These are phyloP conservation scores for Herpailurus yagouaroundi DNA, from an alignment of 2,113 vertebrate species.

Conservation along the genomic window DNA sequence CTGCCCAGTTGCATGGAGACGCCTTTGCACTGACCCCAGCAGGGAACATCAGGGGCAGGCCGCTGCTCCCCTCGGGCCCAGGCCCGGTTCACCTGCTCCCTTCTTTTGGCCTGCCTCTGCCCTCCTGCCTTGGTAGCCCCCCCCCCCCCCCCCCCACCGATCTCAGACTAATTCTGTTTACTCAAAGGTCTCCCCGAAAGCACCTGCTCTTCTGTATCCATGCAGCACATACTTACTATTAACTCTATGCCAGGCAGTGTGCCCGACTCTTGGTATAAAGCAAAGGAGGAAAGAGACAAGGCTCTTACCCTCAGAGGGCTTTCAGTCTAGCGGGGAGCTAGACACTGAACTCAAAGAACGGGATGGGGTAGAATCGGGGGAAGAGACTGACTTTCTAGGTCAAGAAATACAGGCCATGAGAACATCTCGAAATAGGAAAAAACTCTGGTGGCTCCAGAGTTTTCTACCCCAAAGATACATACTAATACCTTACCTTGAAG, in stretches of 20 bases:
- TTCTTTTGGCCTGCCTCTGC: background rate
- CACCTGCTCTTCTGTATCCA: accelerated
- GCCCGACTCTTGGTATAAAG: background rate
- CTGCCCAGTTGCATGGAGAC: accelerated
- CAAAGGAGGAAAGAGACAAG: background rate
- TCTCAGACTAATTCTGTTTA: background rate
- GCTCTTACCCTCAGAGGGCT: background rate
- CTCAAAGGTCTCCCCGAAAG: background rate
- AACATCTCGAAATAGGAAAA: background rate
- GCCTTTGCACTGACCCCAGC: background rate
- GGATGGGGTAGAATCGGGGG: background rate
- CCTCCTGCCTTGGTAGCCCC: too few species aligned
- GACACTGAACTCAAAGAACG: background rate
- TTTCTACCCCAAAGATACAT: background rate
- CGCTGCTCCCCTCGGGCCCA: background rate
- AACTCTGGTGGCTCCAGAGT: background rate
- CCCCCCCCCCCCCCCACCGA: background rate
- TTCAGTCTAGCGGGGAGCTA: background rate
- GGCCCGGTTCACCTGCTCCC: background rate
- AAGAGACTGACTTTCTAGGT: background rate
- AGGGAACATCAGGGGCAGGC: background rate
- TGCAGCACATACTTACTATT: background rate
- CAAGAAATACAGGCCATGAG: background rate
- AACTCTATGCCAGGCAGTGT: background rate
- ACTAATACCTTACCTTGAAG: background rate